Conservation (phyloP, 2,888 invertebrate species). For the Rhaphigaster nebulosa region DNA sequence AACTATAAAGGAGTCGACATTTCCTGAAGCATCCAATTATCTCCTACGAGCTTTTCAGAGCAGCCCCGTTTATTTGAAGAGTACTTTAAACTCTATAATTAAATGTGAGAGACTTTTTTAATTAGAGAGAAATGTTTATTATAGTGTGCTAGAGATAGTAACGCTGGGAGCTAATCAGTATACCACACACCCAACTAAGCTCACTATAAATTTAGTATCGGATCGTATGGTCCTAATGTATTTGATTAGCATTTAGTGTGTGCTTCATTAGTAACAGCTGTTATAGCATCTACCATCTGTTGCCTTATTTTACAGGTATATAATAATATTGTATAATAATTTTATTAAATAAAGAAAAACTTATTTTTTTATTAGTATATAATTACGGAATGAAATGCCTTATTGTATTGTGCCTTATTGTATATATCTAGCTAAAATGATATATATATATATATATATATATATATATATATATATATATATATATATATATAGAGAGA, state of each 20-base stretch:
- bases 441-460: no score
- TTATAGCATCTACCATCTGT: neutral
- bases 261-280: neutral
- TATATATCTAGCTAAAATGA: no score
- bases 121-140: conserved; percentile 5
- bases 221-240: neutral
- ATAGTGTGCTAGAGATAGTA: neutral
- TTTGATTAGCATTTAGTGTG: neutral
- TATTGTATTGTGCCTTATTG: no score
- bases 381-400: no score
- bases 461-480: no score
- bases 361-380: no score
- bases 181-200: neutral
- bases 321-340: no score
- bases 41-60: neutral
- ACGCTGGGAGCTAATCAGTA: neutral
- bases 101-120: neutral
- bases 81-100: neutral
- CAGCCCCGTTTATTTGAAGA: neutral
- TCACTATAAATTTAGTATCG: neutral
- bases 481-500: no score
- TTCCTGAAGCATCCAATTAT: neutral
- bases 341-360: no score
- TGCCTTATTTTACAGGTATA: neutral
- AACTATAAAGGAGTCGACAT: neutral